Evolutionary conservation across 1,140 invertebrate genomes (phyloP).

Genomic region (Phymorhynchus buccinoides): DNA sequence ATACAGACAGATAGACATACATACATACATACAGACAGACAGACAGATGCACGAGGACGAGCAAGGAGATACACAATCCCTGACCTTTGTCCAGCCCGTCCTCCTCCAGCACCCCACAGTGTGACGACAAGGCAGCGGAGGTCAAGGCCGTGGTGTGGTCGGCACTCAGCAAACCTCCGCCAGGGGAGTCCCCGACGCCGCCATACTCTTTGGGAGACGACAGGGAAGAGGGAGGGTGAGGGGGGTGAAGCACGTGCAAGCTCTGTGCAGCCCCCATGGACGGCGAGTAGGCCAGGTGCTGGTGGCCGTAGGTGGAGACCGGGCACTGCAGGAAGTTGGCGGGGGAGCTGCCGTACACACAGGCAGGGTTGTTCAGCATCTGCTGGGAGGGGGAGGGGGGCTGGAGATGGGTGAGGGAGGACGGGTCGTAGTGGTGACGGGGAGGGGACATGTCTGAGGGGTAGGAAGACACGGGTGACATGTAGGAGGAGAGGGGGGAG

Average conservation of each 20-base stretch:
- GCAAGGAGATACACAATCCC: background rate
- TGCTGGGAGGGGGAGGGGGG: background rate
- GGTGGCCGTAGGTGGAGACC: background rate
- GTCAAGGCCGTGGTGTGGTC: background rate
- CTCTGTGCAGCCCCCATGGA: background rate
- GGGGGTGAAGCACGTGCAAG: background rate
- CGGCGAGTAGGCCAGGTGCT: background rate
- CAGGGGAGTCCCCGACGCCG: background rate
- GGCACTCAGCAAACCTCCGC: background rate
- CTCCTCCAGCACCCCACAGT: background rate
- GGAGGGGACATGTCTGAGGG: background rate
- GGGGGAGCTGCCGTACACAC: background rate
- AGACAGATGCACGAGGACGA: too few relatives aligned
- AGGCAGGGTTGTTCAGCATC: background rate
- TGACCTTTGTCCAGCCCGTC: background rate
- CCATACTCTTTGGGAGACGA: background rate
- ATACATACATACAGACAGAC: too few relatives aligned
- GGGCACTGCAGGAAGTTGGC: background rate
- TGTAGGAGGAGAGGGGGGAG: background rate
- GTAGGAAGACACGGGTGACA: background rate
- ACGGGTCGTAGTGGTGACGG: background rate
- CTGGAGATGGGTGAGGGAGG: constrained; percentile 5
- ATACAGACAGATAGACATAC: too few relatives aligned
- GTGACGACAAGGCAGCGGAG: background rate
- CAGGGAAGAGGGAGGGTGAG: too few relatives aligned